A percentile compares a stretch with the other conserved stretches of the same genome.
phyloP scores from a whole-genome alignment of 2,888 invertebrate genomes.

The Polyploca ridens region DNA sequence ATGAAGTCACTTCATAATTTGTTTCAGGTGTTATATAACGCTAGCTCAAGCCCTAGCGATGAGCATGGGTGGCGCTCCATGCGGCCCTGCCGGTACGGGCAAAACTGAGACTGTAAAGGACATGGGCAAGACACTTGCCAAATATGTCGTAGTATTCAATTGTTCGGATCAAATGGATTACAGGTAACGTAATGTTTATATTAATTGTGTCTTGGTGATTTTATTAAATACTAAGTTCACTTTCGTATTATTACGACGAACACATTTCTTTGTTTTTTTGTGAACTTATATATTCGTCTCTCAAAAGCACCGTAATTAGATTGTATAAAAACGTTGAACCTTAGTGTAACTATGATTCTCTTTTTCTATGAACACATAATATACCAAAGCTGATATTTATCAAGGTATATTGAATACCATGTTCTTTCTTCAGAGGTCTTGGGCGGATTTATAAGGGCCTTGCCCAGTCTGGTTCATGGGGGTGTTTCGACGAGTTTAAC shows the following conservation, averaged over 20 bases:
- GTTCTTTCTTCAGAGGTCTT: conserved; percentile 86
- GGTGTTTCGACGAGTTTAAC: conserved; percentile 99
- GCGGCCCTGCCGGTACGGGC: conserved; percentile 99
- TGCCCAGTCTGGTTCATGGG: conserved; percentile 98
- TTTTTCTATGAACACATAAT: too few species aligned
- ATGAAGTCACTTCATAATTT: too few species aligned
- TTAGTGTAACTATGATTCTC: too few species aligned
- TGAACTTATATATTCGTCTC: too few species aligned
- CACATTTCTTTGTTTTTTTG: too few species aligned
- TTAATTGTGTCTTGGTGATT: too few species aligned
- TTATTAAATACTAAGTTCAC: too few species aligned
- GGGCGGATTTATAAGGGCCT: conserved; percentile 98
- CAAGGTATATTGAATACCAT: background rate
- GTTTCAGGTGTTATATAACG: conserved; percentile 96
- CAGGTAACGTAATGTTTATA: conserved; percentile 67
- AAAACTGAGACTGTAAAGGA: conserved; percentile 99
- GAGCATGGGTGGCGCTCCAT: conserved; percentile 98
- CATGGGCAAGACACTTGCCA: conserved; percentile 98
- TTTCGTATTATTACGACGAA: too few species aligned
- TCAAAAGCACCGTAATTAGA: too few species aligned
- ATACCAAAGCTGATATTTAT: too few species aligned
- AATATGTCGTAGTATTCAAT: conserved; percentile 98
- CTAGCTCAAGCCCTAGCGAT: conserved; percentile 97
- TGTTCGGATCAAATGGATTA: conserved; percentile 99
- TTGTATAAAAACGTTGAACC: too few species aligned